These are phyloP conservation scores for Lophius americanus DNA, from an alignment of 2,797 vertebrate genomes.

Conservation along the genomic window DNA sequence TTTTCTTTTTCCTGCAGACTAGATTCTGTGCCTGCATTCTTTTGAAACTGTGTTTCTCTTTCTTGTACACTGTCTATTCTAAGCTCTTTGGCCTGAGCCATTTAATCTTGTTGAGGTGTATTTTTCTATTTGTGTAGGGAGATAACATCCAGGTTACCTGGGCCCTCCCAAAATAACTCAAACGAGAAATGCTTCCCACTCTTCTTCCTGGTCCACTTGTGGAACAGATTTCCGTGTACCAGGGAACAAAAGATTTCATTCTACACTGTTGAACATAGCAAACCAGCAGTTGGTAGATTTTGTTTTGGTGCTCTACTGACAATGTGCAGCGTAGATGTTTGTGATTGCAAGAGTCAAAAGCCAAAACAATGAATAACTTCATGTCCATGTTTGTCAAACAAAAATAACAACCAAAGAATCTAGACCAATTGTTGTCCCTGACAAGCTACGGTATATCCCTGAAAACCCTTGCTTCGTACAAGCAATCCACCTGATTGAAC, in stretches of 20 bases:
- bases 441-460: neutral
- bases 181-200: slow-evolving; percentile 13
- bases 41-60: neutral
- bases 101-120: slow-evolving; percentile 31
- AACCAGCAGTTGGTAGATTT: neutral
- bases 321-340: neutral
- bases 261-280: slow-evolving; percentile 14
- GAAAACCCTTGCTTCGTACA: slow-evolving; percentile 1
- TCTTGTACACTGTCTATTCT: slow-evolving; percentile 12
- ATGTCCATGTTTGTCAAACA: neutral
- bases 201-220: slow-evolving; percentile 10
- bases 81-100: slow-evolving; percentile 15
- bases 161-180: slow-evolving; percentile 27
- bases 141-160: slow-evolving; percentile 9
- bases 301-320: neutral
- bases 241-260: slow-evolving; percentile 13
- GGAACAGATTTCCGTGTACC: neutral
- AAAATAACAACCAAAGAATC: neutral
- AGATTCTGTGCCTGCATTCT: too few species aligned
- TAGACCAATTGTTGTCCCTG: too few species aligned
- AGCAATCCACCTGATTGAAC: too few species aligned
- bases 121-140: slow-evolving; percentile 24
- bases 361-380: neutral
- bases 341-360: neutral
- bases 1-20: neutral